Base-by-base conservation (phyloP, 2,113 vertebrate genomes). In the Thalassarche chlororhynchos region DNA sequence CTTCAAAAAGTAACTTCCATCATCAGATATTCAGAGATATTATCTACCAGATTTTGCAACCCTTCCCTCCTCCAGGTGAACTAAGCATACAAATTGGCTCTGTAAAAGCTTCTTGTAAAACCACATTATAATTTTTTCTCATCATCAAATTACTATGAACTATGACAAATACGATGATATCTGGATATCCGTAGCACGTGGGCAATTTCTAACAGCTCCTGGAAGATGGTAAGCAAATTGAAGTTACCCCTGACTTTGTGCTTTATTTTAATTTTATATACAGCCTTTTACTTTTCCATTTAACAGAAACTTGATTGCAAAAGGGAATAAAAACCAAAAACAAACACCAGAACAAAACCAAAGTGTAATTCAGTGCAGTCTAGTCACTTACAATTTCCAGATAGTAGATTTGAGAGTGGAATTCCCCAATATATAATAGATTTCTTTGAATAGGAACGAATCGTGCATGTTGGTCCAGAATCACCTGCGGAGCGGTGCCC, bases 101-200 rank as follows among this genome's bases (percentile, higher is more conserved):
- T 52, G 38, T 87, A 76, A 94, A 88, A 90, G 5, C 79, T 44
- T 58, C 68, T 91, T 61, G 15, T 14, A 89, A 92, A 90, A 92
- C 60, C 75, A 54, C 46, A 17, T 31, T 58, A 40, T 42, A 32
- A 32, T 60, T 49, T 91, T 69, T 87, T 54, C 57, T 80, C 74
- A 25, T 72, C 60, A 40, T 38, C 36, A 64, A 62, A 74, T 88
- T 65, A 9, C n/a, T 24, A n/a, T 23, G 31, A 85, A 49, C 57
- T 42, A 38, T 28, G n/a, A 49, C 40, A 92, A 89, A 54, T 42
- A 34, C 46, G 44, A 55, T 8, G 4, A 6, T 55, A 76, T 40
- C 69, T 78, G 72, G 68, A 47, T 32, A 75, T 55, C 57, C 2
- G 0, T 21, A 65, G 57, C 32, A 49, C 15, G 6, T 4, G 12